These are phyloP conservation scores for Hozukius guyotensis DNA, from an alignment of 2,797 vertebrate species.

Conservation along the genomic window DNA sequence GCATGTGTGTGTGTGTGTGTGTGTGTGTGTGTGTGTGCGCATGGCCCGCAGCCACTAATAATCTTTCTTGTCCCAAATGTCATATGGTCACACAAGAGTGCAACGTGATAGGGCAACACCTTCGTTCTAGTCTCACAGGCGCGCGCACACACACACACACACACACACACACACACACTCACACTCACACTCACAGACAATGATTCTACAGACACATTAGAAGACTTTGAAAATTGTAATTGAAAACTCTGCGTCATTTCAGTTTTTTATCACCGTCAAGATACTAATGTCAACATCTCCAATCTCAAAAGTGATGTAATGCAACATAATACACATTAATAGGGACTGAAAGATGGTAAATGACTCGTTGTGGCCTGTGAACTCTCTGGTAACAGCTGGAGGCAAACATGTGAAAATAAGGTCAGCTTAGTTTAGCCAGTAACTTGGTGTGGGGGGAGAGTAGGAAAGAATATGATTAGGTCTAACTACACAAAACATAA, in stretches of 20 bases:
- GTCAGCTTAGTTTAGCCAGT: not conserved
- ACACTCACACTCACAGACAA: not conserved
- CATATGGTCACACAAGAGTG: slow-evolving; percentile 40
- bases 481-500: not conserved
- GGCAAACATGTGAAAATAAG: slow-evolving; percentile 1
- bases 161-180: not conserved
- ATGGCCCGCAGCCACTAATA: slow-evolving; percentile 55
- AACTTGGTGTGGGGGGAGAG: not conserved
- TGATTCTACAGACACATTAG: not conserved
- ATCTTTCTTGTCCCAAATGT: slow-evolving; percentile 67
- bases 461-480: not conserved
- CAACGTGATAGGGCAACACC: slow-evolving; percentile 65
- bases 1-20: not conserved
- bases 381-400: not conserved
- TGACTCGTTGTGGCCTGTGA: not conserved
- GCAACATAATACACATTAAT: not conserved
- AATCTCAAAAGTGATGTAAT: not conserved
- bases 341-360: not conserved
- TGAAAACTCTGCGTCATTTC: not conserved
- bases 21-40: slow-evolving; percentile 22
- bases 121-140: slow-evolving; percentile 13
- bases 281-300: not conserved
- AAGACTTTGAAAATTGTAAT: not conserved
- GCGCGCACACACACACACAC: not conserved
- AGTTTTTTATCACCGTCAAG: not conserved